Evolutionary conservation across 2,888 invertebrate species (phyloP).

Genomic region (Drosophila neonasuta): DNA sequence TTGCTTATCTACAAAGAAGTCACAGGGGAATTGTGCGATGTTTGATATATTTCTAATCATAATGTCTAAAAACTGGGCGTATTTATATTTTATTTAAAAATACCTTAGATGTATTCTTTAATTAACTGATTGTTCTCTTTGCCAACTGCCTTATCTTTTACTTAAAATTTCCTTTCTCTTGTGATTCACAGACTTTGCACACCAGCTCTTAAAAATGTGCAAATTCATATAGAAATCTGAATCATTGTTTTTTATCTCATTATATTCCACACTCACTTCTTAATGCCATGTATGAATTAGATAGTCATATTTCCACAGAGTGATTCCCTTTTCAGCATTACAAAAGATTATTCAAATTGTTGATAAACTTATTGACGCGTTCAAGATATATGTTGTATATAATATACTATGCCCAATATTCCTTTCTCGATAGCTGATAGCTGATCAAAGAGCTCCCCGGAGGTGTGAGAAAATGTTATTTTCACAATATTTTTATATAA

Average conservation of each 20-base stretch:
- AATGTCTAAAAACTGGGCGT: constrained; percentile 26
- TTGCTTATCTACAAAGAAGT: constrained; percentile 24
- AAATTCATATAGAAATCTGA: constrained; percentile 3
- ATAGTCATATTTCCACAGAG: neutral
- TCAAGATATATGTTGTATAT: constrained; percentile 12
- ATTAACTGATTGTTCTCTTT: constrained; percentile 1
- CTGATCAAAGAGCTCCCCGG: constrained; percentile 40
- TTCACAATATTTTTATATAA: constrained; percentile 38
- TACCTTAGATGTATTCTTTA: constrained; percentile 1
- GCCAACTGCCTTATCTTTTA: neutral
- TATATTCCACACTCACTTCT: constrained; percentile 11
- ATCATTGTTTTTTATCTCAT: constrained; percentile 1
- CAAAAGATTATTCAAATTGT: constrained; percentile 5
- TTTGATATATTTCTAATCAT: constrained; percentile 23
- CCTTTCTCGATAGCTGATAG: constrained; percentile 6
- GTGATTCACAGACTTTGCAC: constrained; percentile 10
- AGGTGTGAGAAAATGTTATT: constrained; percentile 50
- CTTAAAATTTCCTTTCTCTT: neutral
- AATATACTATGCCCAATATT: constrained; percentile 3
- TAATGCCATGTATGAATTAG: constrained; percentile 15
- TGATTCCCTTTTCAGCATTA: constrained; percentile 20
- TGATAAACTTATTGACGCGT: constrained; percentile 6
- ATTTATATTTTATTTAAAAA: constrained; percentile 18
- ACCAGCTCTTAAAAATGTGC: neutral
- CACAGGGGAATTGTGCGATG: constrained; percentile 2